Conservation (phyloP, 2,888 invertebrate species). For the Hemistola chrysoprasaria region DNA sequence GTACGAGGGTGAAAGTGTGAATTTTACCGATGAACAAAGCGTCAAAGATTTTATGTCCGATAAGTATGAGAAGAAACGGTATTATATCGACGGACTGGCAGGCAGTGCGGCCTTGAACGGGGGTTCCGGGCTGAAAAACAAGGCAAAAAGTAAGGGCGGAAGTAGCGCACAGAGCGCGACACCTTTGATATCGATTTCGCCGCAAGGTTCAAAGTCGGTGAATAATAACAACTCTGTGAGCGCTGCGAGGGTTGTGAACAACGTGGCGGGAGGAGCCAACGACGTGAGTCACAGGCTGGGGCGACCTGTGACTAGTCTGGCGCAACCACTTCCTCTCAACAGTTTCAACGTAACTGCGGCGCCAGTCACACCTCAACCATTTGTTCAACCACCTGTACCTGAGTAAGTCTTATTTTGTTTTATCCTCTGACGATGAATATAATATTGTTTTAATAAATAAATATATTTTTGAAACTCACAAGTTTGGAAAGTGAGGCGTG, state of each 20-base stretch:
- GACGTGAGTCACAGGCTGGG: slow-evolving; percentile 60
- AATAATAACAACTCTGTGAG: slow-evolving; percentile 45
- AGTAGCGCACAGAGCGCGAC: slow-evolving; percentile 45
- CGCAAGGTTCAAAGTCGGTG: slow-evolving; percentile 49
- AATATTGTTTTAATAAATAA: slow-evolving; percentile 1
- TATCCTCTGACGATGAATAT: not conserved
- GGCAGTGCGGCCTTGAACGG: slow-evolving; percentile 55
- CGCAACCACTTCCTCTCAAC: slow-evolving; percentile 48
- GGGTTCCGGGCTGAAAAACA: slow-evolving; percentile 52
- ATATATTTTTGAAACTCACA: too few relatives aligned
- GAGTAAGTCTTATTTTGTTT: slow-evolving; percentile 53
- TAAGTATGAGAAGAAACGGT: slow-evolving; percentile 96
- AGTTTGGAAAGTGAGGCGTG: too few relatives aligned
- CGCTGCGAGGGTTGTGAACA: slow-evolving; percentile 51
- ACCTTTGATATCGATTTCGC: slow-evolving; percentile 67
- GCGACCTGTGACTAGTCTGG: slow-evolving; percentile 53
- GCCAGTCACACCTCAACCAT: slow-evolving; percentile 20
- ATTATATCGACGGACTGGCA: slow-evolving; percentile 64
- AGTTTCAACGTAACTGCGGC: slow-evolving; percentile 37
- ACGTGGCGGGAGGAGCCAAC: slow-evolving; percentile 42
- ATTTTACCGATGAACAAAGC: slow-evolving; percentile 93
- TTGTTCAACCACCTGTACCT: slow-evolving; percentile 53
- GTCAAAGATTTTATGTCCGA: slow-evolving; percentile 96
- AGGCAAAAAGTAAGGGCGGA: slow-evolving; percentile 57
- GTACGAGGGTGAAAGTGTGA: slow-evolving; percentile 88